Base-by-base conservation (phyloP, 2,797 vertebrate species). In the Cynodonichthys magdalenae region DNA sequence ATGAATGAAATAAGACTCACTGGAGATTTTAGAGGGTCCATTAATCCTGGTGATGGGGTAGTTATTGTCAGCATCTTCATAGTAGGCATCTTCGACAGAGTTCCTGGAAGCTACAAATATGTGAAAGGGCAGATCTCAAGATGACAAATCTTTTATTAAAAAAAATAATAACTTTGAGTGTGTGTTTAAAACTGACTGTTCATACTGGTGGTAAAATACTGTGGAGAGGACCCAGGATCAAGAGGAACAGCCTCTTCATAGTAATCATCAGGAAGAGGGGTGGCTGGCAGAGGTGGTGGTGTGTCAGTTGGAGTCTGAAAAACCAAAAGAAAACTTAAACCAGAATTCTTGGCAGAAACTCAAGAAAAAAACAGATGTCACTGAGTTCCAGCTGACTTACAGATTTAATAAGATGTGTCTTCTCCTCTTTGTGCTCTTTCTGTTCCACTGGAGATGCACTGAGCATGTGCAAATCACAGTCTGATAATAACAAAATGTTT, bases 171-270 rank as follows among this genome's bases (percentile, higher is more conserved):
- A 59, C 45, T n/a, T 0, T 42, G 11, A 12, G 5, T 20, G 46
- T 9, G 8, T 48, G 11, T 39, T 39, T 39, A 39, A 39, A 39
- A 14, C 36, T 39, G 52, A 92, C 89, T 77, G 80, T 74, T 86
- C 28, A 85, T 89, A 59, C 94, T 96, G 89, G 91, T 89, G 59
- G 94, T 96, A 80, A 98, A 97, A 82, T 97, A 98, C 84, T 98
- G 96, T 0, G 97, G 96, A 1, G 90, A 82, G 66, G 96, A 96
- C 69, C 95, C 96, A 0, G 96, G 95, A 15, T 95, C 93, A 12
- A 98, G 91, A 15, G 97, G 97, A 71, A 96, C 95, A 0, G 98
- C 98, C 78, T 99, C 98, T 84, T 99, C 98, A 5, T 99, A 99
- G 88, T 98, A 98, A 90, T 98, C 97, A 83, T 99, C 97, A 0